Base-by-base conservation (phyloP, 1,140 invertebrate species). In the Calycopis cecrops region DNA sequence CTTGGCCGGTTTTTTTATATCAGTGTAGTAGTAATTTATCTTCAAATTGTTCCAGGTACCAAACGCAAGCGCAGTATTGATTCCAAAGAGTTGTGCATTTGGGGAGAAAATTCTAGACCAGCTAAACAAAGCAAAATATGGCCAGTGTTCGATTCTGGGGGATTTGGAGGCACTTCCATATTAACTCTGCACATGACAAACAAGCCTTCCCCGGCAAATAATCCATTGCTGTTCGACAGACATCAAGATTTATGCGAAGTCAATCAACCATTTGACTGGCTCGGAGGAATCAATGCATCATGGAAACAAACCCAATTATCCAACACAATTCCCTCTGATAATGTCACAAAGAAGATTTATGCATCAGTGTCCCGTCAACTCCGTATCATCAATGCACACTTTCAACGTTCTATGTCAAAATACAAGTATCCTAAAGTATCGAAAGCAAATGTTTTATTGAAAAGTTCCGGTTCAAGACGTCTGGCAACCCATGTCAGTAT, bases 121-220 rank as follows among this genome's bases (percentile, higher is more conserved):
- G 68, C 81, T 0, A 87, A 87, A 55, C 67, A 74, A 12, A 80
- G 69, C 59, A 85, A 85, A 53, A 81, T 86, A 71, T 88, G 87
- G 84, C 81, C 84, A 6, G 86, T 88, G 0, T 88, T 88, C 48
- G 87, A 88, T 42, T 88, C 87, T 1, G 87, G 87, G 79, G 86
- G 87, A 63, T 88, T 76, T 35, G 79, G 82, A 7, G 66, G 80
- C n/a, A 66, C 74, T 0, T 52, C 70, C 1, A 61, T 82, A 4
- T 40, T 85, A 3, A 82, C 69, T 2, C 59, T 84, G 1, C 71
- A 83, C 8, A 63, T 81, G 1, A 6, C 71, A 18, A 70, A 76
- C 17, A 82, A 74, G 42, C 40, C 71, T 7, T 62, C 63, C 14
- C 57, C 66, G 0, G 4, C 55, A 9, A 60, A 63, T 9, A 84